Evolutionary conservation across 1,140 invertebrate genomes (phyloP), one percentile per base, ranked within the genome.

Genomic region (Pogonus chalceus): DNA sequence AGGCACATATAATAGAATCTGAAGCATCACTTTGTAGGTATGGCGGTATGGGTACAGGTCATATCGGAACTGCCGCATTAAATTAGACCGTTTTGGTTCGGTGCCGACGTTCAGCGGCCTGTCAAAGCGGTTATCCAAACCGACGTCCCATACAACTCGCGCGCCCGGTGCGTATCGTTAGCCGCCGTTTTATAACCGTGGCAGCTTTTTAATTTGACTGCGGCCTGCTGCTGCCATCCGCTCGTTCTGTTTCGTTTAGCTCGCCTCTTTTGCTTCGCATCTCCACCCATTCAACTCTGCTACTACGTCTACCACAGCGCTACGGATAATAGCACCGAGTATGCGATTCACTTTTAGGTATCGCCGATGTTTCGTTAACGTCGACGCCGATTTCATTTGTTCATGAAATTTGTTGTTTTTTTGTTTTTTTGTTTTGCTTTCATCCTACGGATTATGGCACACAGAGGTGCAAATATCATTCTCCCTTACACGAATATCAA

Each of bases 131-230:
- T 43, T 43, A 43, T 18, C 18, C n/a, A n/a, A n/a, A n/a, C 37
- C 37, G 37, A 9, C 9, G 9, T 18, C 37, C 37, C 9, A 43
- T n/a, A n/a, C n/a, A n/a, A n/a, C n/a, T n/a, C n/a, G 18, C 18
- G 37, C 9, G 7, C 18, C 37, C 37, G 18, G 37, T 16, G 18
- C 18, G 37, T 43, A 43, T 43, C 37, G 37, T 43, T 43, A 43
- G 37, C 18, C n/a, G 9, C 18, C 37, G 37, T 43, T 43, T 43
- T 18, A 43, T 43, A 43, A 43, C 7, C 37, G 37, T 43, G 37
- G 37, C 37, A 43, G 37, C 37, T 43, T 43, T 43, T 43, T 43
- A 43, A 43, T 43, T 43, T 43, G 37, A 43, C 37, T 43, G 37
- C 37, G 37, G 37, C 37, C 18, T 16, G 9, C 18, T 16, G 9